Evolutionary conservation across 2,797 vertebrate genomes (phyloP), one percentile per base, ranked within the genome.

Genomic region (Enteromius argenteus): DNA sequence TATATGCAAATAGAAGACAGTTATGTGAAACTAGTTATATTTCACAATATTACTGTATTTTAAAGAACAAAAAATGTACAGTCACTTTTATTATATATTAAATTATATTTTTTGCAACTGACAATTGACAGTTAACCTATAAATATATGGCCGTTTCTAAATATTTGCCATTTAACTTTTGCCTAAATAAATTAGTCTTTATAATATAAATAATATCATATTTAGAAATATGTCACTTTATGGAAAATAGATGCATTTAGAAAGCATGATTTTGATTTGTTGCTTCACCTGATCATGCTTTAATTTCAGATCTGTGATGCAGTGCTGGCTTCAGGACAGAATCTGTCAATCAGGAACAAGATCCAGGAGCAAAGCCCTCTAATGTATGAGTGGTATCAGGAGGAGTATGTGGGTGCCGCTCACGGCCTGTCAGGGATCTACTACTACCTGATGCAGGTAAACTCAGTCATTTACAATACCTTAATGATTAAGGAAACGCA

Each of bases 381-480:
- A 87, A 97, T 99, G 96, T 99, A 96, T n/a, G 98, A 99, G 88
- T 99, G 97, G 97, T 98, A 99, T 93, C 96, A 97, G 90, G 97
- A 99, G 87, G 96, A 97, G 90, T 99, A 98, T 0, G 94, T 99
- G 0, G 98, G 98, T 3, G 97, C 98, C 0, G 98, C 98, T 39
- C 98, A 99, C 1, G 98, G 98, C 21, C 93, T 99, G 85, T 94
- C 98, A 0, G 98, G 98, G 66, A 99, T 99, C 92, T 99, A 99
- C 89, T 99, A 99, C 90, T 99, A 91, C 91, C 96, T 99, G 82
- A 96, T 99, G 97, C 97, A 99, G 97, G 98, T 99, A 86, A 77
- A 62, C 27, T 10, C 32, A 58, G 1, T 58, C 53, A 32, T 14
- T 49, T 27, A 27, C 21, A 15, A 1, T 3, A 17, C 37, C 2